Conservation (phyloP, 30 jellyfish, hydroid and myxozoan species). For the Aurelia aurita complex sp. Pacific region DNA sequence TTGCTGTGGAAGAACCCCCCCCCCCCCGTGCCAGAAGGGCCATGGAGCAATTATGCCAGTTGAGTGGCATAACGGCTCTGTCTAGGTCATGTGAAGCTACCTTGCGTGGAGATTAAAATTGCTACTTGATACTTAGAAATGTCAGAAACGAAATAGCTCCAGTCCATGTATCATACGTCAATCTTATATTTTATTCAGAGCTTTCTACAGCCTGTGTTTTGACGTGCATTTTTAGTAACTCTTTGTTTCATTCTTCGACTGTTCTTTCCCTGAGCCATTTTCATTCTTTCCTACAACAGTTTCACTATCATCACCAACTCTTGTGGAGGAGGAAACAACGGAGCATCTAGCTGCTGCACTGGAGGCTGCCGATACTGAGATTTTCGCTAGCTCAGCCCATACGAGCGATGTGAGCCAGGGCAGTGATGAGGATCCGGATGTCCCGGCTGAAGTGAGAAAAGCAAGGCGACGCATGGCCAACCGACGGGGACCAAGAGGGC, state of each 20-base stretch:
- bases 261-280: not conserved
- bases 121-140: too few species aligned
- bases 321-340: not conserved
- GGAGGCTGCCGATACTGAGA: slow-evolving; percentile 27
- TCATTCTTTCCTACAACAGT: slow-evolving; percentile 9
- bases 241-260: not conserved
- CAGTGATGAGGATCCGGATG: slow-evolving; percentile 8
- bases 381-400: not conserved
- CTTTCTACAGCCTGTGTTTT: not conserved
- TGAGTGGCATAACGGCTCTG: too few species aligned
- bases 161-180: too few species aligned
- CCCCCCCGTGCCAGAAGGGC: too few species aligned
- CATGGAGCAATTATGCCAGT: too few species aligned
- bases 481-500: slow-evolving; percentile 17
- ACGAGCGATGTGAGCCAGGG: not conserved
- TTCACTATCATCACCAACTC: slow-evolving; percentile 19
- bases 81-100: too few species aligned
- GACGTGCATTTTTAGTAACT: too few species aligned
- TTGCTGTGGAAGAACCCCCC: too few species aligned
- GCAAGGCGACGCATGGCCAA: slow-evolving; percentile 39
- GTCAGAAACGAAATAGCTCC: too few species aligned
- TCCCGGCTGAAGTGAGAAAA: not conserved
- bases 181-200: too few species aligned
- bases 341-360: slow-evolving; percentile 48
- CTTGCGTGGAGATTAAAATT: too few species aligned